phyloP scores from a whole-genome alignment of 2,113 vertebrate genomes.

The Phalacrocorax aristotelis region DNA sequence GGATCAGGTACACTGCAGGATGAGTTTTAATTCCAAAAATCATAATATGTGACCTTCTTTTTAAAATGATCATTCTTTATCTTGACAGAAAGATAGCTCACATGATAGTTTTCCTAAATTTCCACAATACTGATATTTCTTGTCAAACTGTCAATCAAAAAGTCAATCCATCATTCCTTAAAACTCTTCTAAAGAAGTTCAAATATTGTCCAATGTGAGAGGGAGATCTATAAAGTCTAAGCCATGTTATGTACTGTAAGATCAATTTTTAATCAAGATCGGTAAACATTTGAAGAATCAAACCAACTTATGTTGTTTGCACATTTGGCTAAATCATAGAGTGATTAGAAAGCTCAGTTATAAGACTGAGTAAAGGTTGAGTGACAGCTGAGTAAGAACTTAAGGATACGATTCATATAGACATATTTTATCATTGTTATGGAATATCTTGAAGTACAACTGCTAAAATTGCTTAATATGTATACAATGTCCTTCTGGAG shows the following conservation, averaged over 20 bases:
- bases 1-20: constrained; percentile 49
- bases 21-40: constrained; percentile 73
- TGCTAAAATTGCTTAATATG: neutral
- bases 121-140: constrained; percentile 42
- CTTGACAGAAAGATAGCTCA: constrained; percentile 40
- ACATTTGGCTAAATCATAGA: neutral
- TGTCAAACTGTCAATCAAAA: constrained; percentile 54
- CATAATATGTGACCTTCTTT: constrained; percentile 67
- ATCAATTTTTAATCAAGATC: constrained; percentile 57
- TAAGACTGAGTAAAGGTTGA: neutral
- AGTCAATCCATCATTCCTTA: constrained; percentile 26
- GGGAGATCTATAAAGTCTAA: neutral
- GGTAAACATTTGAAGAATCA: constrained; percentile 20
- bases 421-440: neutral
- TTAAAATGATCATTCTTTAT: constrained; percentile 69
- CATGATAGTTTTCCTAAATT: constrained; percentile 43
- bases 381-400: neutral
- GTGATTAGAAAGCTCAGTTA: neutral
- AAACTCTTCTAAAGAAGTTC: constrained; percentile 24
- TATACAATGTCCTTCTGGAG: neutral
- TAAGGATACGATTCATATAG: neutral
- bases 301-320: neutral
- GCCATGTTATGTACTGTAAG: neutral
- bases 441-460: neutral
- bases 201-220: constrained; percentile 11